Evolutionary conservation across 2,888 invertebrate genomes (phyloP).

Genomic region (Melieria crassipennis): DNA sequence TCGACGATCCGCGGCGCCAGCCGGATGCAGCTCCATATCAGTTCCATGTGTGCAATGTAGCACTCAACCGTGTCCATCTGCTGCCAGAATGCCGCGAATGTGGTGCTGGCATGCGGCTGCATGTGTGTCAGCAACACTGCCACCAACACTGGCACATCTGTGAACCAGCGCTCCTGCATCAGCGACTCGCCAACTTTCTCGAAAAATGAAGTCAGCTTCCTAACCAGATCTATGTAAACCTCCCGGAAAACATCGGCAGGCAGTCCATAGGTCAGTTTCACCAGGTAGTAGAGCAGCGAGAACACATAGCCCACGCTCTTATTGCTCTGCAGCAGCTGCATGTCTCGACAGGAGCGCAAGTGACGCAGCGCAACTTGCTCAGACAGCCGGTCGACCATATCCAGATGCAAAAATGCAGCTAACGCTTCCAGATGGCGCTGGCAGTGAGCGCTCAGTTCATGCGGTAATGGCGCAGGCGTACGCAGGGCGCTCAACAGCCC

Average conservation of each 20-base stretch:
- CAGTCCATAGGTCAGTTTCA: conserved; percentile 50
- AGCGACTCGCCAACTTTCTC: conserved; percentile 43
- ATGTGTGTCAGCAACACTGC: conserved; percentile 46
- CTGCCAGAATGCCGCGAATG: conserved; percentile 49
- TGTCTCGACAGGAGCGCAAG: conserved; percentile 49
- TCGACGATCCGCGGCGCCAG: conserved; percentile 47
- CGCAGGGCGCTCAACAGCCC: conserved; percentile 3
- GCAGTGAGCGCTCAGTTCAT: conserved; percentile 41
- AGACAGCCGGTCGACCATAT: conserved; percentile 43
- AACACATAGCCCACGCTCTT: conserved; percentile 46
- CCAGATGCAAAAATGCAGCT: conserved; percentile 46
- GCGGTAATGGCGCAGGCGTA: conserved; percentile 5
- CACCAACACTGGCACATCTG: conserved; percentile 48
- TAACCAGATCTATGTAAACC: conserved; percentile 46
- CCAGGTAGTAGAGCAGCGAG: conserved; percentile 53
- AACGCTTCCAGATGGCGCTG: conserved; percentile 46
- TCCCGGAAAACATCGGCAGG: conserved; percentile 44
- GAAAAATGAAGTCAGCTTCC: conserved; percentile 51
- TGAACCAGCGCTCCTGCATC: conserved; percentile 53
- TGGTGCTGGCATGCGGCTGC: conserved; percentile 38
- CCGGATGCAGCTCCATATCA: conserved; percentile 49
- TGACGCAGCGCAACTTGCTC: conserved; percentile 46
- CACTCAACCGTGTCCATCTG: conserved; percentile 45
- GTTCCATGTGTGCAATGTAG: conserved; percentile 46
- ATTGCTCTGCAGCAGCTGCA: conserved; percentile 44